These are phyloP conservation scores for Ophthalmolycus amberensis DNA, from an alignment of 2,113 vertebrate species.

Conservation along the genomic window DNA sequence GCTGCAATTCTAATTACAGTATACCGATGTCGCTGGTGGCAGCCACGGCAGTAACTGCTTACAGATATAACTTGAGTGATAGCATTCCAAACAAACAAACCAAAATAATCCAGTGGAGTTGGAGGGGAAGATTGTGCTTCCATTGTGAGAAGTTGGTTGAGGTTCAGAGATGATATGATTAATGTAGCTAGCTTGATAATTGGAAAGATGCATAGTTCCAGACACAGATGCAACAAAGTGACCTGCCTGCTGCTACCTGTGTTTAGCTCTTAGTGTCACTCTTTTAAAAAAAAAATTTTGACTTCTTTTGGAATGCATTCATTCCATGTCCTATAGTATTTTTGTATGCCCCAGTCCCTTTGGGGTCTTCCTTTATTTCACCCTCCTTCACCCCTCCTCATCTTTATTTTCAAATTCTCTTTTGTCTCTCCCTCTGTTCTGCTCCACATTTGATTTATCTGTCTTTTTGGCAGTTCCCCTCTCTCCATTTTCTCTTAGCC, in stretches of 20 bases:
- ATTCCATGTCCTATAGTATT: not conserved
- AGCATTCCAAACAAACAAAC: not conserved
- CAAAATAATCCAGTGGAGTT: not conserved
- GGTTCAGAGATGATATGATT: not conserved
- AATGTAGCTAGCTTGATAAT: not conserved
- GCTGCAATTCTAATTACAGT: not conserved
- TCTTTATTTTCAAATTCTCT: constrained; percentile 56
- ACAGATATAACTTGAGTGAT: not conserved
- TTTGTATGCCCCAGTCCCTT: constrained; percentile 14
- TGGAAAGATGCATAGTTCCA: not conserved
- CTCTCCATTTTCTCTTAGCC: constrained; percentile 40
- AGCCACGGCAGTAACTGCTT: not conserved
- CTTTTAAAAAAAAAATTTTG: not conserved
- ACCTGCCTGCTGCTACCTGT: not conserved
- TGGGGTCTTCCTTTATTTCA: constrained; percentile 35
- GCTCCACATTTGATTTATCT: constrained; percentile 46
- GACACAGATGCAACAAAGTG: not conserved
- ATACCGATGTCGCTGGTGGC: not conserved
- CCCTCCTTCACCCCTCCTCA: constrained; percentile 49
- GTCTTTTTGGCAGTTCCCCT: constrained; percentile 37
- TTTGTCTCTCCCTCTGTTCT: constrained; percentile 28
- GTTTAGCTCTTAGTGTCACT: constrained; percentile 2
- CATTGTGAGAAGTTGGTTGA: not conserved
- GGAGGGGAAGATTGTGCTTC: not conserved
- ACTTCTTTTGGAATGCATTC: constrained; percentile 2